Percentiles rank a stretch among this genome's conserved stretches.
phyloP scores from a whole-genome alignment of 2,888 invertebrate species.

The Teleiodes luculella region DNA sequence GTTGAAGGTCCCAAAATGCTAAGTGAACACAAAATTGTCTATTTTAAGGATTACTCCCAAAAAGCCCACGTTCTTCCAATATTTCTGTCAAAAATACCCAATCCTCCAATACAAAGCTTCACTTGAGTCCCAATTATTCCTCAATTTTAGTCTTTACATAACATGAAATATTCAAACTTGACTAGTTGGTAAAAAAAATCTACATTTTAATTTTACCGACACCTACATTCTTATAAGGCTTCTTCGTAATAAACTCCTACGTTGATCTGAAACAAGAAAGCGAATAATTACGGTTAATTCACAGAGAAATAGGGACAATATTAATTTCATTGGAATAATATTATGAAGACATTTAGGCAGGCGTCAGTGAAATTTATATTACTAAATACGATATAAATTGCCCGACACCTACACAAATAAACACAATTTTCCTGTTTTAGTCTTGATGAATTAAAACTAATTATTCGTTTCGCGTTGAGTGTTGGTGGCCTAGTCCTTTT shows the following conservation, averaged over 20 bases:
- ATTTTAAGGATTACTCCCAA: no score
- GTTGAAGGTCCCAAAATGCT: no score
- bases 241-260: slow-evolving; percentile 78
- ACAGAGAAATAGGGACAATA: neutral
- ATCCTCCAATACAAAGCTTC: slow-evolving; percentile 29
- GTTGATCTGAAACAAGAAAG: slow-evolving; percentile 64
- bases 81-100: slow-evolving; percentile 6
- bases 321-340: neutral
- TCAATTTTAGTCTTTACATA: slow-evolving; percentile 58
- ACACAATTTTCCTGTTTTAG: no score
- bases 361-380: no score
- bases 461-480: no score
- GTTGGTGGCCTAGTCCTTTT: no score
- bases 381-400: no score
- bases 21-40: no score
- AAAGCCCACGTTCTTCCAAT: no score
- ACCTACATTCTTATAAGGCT: slow-evolving; percentile 76
- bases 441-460: no score
- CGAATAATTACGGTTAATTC: neutral
- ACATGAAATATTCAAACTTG: slow-evolving; percentile 59
- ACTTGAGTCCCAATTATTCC: slow-evolving; percentile 70
- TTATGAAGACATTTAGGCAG: no score
- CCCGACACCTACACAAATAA: no score
- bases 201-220: slow-evolving; percentile 54
- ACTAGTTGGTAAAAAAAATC: slow-evolving; percentile 72